phyloP scores from a whole-genome alignment of 2,797 vertebrate species.

The Tokudaia muenninki region DNA sequence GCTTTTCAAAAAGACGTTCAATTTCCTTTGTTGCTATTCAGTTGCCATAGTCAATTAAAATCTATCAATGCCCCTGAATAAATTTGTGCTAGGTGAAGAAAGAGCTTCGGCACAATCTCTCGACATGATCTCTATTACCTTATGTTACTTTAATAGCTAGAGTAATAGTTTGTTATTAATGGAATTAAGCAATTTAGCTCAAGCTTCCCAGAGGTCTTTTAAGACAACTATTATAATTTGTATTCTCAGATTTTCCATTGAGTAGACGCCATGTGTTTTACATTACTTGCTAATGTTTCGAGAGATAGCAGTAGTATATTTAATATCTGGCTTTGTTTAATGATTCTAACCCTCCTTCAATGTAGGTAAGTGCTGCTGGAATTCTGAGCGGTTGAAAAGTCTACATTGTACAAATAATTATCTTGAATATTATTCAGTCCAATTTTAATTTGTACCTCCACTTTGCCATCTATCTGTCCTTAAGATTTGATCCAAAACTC shows the following conservation, averaged over 20 bases:
- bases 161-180: constrained; percentile 86
- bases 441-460: constrained; percentile 68
- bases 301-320: constrained; percentile 84
- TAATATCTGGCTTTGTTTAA: constrained; percentile 85
- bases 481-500: constrained; percentile 20
- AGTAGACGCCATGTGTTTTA: constrained; percentile 82
- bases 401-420: constrained; percentile 76
- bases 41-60: constrained; percentile 84
- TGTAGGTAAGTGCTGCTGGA: constrained; percentile 74
- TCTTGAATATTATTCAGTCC: constrained; percentile 63
- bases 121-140: constrained; percentile 83
- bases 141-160: constrained; percentile 83
- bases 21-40: constrained; percentile 82
- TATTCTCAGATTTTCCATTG: constrained; percentile 83
- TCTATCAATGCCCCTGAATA: constrained; percentile 83
- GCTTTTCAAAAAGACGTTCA: constrained; percentile 81
- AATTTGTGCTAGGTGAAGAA: constrained; percentile 83
- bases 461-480: constrained; percentile 45
- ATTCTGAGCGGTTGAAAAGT: constrained; percentile 76
- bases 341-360: constrained; percentile 78
- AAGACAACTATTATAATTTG: constrained; percentile 84
- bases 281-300: constrained; percentile 81
- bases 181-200: constrained; percentile 84
- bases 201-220: constrained; percentile 84
- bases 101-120: constrained; percentile 75